Conservation (phyloP, 1,140 invertebrate species). For the Colletes gigas region DNA sequence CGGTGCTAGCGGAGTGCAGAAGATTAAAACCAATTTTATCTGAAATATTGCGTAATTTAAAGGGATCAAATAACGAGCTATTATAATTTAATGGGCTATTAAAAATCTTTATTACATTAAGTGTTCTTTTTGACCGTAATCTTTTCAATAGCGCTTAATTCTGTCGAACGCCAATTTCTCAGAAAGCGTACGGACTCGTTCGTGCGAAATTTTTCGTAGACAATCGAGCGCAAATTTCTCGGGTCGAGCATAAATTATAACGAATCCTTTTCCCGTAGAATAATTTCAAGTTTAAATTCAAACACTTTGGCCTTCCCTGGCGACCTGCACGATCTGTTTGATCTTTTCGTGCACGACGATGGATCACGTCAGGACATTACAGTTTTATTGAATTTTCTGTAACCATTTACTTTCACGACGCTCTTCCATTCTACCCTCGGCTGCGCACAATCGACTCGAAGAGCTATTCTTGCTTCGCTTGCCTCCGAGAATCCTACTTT, state of each 20-base stretch:
- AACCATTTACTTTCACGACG: background rate
- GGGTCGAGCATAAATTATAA: background rate
- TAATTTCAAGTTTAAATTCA: no score
- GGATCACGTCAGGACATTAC: slow-evolving; percentile 15
- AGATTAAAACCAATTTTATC: no score
- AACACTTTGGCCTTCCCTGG: background rate
- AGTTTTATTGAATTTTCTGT: slow-evolving; percentile 29
- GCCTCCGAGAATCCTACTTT: background rate
- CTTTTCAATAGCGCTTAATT: no score
- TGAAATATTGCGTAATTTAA: no score
- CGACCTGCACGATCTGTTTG: background rate
- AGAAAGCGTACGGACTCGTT: no score
- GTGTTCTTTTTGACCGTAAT: no score
- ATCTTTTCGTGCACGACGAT: slow-evolving; percentile 7
- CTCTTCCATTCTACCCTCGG: background rate
- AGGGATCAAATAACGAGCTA: no score
- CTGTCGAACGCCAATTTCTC: no score
- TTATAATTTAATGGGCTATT: no score
- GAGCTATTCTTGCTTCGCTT: background rate
- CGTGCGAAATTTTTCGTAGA: background rate
- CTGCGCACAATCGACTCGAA: background rate
- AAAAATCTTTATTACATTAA: no score
- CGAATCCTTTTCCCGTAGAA: background rate
- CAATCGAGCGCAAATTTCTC: background rate
- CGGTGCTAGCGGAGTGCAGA: no score